Percentiles rank a stretch among this genome's conserved stretches.
Evolutionary conservation across 2,797 vertebrate species (phyloP).

Genomic region (Melopsittacus undulatus): DNA sequence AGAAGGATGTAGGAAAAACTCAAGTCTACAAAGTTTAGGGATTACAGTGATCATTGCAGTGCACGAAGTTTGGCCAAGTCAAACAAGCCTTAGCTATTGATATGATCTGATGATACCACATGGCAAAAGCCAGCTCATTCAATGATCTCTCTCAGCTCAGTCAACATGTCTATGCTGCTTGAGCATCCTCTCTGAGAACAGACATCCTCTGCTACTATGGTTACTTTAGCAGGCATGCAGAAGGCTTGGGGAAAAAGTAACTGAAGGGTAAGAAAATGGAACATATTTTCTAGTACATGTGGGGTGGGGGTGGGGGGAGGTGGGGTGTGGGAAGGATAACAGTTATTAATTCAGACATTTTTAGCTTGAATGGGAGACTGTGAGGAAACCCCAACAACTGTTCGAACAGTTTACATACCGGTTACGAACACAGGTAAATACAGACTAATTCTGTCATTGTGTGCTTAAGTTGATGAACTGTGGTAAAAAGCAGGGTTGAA

Average conservation of each 20-base stretch:
- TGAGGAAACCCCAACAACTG: not conserved
- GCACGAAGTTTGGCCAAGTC: not conserved
- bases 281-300: not conserved
- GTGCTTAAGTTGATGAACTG: not conserved
- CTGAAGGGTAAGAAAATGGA: not conserved
- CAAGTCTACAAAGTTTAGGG: not conserved
- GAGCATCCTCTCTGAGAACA: not conserved
- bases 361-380: not conserved
- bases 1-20: not conserved
- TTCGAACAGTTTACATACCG: not conserved
- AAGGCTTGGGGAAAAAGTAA: not conserved
- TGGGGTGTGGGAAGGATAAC: not conserved
- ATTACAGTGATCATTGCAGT: not conserved
- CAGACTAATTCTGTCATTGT: not conserved
- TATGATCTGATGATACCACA: not conserved
- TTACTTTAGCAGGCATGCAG: not conserved
- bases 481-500: not conserved
- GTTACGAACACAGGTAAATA: not conserved
- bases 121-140: not conserved
- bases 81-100: not conserved
- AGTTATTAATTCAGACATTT: not conserved
- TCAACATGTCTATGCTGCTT: not conserved
- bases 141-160: not conserved
- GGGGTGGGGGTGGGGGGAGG: no score
- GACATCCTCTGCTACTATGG: not conserved